These are phyloP conservation scores for Melanophora roralis DNA, from an alignment of 2,888 invertebrate species.

Conservation along the genomic window DNA sequence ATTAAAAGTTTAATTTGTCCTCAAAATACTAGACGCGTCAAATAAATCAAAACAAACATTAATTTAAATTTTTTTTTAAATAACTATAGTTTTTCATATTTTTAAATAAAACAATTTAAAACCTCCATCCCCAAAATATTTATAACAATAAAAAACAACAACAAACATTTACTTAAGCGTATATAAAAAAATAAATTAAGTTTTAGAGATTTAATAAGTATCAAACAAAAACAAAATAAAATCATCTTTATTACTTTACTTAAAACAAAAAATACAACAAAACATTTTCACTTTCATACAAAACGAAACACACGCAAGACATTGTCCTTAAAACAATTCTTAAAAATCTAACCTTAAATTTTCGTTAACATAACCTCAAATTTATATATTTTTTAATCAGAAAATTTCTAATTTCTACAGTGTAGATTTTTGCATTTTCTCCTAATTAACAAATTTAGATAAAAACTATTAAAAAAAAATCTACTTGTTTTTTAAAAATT, in stretches of 20 bases:
- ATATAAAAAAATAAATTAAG: conserved; percentile 55
- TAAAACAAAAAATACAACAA: neutral
- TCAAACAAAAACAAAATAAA: conserved; percentile 30
- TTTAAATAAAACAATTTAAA: conserved; percentile 30
- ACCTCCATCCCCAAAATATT: conserved; percentile 29
- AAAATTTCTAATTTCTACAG: neutral
- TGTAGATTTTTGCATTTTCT: neutral
- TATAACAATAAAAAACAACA: conserved; percentile 58
- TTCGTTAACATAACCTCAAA: neutral
- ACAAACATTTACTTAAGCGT: conserved; percentile 57
- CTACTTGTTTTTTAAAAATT: neutral
- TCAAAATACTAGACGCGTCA: conserved; percentile 4
- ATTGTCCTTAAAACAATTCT: neutral
- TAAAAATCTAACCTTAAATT: neutral
- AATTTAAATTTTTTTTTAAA: conserved; percentile 15
- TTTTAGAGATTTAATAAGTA: conserved; percentile 54
- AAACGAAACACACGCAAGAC: neutral
- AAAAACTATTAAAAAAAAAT: neutral
- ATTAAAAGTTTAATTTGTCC: conserved; percentile 24
- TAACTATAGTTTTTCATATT: conserved; percentile 49
- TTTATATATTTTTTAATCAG: neutral
- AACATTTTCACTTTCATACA: conserved; percentile 28
- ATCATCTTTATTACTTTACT: conserved; percentile 44
- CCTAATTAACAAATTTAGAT: neutral
- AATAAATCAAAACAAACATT: conserved; percentile 36